These are phyloP conservation scores for Aurelia sp. DNA, from an alignment of 30 jellyfish, hydroid and myxozoan genomes.

Conservation along the genomic window DNA sequence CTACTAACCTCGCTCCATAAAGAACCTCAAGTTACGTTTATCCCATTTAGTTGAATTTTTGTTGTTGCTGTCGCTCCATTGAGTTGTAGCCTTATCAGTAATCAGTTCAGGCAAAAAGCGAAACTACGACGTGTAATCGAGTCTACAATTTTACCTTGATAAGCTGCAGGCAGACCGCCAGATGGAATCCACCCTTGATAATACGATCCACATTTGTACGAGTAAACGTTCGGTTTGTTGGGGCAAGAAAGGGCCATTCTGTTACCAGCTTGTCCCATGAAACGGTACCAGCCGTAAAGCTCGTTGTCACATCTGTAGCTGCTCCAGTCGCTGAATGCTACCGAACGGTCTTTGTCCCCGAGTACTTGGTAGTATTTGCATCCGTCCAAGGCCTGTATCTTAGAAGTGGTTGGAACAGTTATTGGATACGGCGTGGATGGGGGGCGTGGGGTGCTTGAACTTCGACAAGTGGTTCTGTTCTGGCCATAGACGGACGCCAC, in stretches of 20 bases:
- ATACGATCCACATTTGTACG: constrained; percentile 76
- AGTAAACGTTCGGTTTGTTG: constrained; percentile 15
- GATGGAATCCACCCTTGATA: constrained; percentile 66
- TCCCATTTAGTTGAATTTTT: too few species aligned
- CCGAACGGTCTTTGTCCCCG: constrained; percentile 6
- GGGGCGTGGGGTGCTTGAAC: too few species aligned
- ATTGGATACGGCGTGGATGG: background rate
- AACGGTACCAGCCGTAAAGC: constrained; percentile 53
- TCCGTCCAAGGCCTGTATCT: constrained; percentile 28
- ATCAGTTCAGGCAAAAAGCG: too few species aligned
- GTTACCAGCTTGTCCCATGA: constrained; percentile 42
- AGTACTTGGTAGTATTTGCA: constrained; percentile 40
- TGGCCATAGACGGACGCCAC: too few species aligned
- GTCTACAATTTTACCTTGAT: constrained; percentile 27
- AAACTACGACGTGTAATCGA: too few species aligned
- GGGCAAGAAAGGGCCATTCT: constrained; percentile 33
- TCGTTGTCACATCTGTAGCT: constrained; percentile 26
- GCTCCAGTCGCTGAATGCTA: constrained; percentile 26
- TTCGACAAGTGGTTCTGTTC: too few species aligned
- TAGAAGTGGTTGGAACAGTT: constrained; percentile 9
- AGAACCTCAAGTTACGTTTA: too few species aligned
- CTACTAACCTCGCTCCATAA: too few species aligned
- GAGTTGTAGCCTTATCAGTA: too few species aligned
- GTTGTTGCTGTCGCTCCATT: too few species aligned
- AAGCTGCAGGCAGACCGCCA: background rate